Evolutionary conservation across 2,113 vertebrate species (phyloP), one percentile per base, ranked within the genome.

Genomic region (Diadophis punctatus): DNA sequence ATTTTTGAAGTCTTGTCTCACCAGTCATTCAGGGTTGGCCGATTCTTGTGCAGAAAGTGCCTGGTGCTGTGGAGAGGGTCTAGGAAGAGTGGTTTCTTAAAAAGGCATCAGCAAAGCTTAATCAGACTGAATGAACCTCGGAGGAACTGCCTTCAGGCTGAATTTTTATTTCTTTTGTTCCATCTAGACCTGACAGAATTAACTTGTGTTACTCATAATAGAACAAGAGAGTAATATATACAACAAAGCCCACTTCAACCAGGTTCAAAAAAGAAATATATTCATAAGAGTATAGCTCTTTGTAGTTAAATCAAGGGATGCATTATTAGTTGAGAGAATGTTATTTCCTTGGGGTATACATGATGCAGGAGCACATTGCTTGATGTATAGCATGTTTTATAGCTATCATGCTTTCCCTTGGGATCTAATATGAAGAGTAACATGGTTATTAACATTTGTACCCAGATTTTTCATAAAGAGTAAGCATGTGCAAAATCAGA

Each of bases 91-190:
- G 30, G 51, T 27, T 94, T 93, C 88, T 94, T 92, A 90, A 93
- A 55, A 95, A 49, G 55, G 58, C 55, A 91, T 60, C 11, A 93
- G 43, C 46, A 49, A 92, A 93, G 48, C 87, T 93, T 84, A 92
- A 94, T 91, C 60, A 63, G 92, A 85, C 23, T 8, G 1, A 95
- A 88, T 10, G 56, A 80, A 46, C 87, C 48, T 94, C 86, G 48
- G 53, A 91, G 90, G 80, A 93, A 34, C 43, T 22, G 68, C 14
- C 25, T 92, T 88, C 89, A 89, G 80, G 52, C 34, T 93, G 60
- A 93, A 90, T 86, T 94, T 93, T 93, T 92, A 92, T 94, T 91
- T 93, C 46, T 87, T 95, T 93, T 93, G 51, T 94, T 92, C 93
- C 91, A 92, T 22, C 92, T 93, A 91, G 91, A 91, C 84, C 93